Evolutionary conservation across 37 sponge, comb jelly and placozoan genomes (phyloP).

Genomic region (Agelas oroides): DNA sequence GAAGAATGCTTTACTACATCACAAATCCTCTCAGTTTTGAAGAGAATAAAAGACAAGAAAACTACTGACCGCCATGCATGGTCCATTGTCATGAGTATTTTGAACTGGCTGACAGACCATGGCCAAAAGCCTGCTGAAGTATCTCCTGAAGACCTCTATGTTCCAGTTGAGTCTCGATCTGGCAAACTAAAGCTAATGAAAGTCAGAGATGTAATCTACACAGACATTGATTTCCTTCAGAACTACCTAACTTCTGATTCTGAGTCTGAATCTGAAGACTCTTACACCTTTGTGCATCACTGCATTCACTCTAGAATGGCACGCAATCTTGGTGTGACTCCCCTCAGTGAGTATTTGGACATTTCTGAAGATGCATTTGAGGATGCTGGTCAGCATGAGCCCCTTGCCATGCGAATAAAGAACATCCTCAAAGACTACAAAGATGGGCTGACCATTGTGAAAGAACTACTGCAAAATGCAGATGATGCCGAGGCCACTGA

Average conservation of each 20-base stretch:
- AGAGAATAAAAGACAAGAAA: constrained; percentile 29
- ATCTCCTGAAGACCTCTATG: constrained; percentile 2
- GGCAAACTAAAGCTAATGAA: constrained; percentile 18
- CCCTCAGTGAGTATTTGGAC: constrained; percentile 47
- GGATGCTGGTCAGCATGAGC: constrained; percentile 74
- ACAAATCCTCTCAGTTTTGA: constrained; percentile 54
- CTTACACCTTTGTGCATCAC: constrained; percentile 33
- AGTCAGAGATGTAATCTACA: constrained; percentile 42
- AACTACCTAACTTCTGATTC: not conserved
- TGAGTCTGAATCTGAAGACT: not conserved
- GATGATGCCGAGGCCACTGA: constrained; percentile 88
- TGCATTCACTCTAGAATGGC: constrained; percentile 28
- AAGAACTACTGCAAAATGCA: constrained; percentile 87
- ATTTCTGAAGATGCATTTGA: constrained; percentile 67
- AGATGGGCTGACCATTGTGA: constrained; percentile 74
- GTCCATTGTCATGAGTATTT: constrained; percentile 43
- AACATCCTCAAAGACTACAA: constrained; percentile 80
- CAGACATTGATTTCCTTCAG: constrained; percentile 46
- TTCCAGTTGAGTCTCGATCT: constrained; percentile 42
- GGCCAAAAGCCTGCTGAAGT: not conserved
- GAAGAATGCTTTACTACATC: not conserved
- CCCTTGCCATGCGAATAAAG: constrained; percentile 64
- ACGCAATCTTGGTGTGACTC: constrained; percentile 24
- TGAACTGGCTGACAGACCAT: constrained; percentile 64
- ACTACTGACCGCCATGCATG: constrained; percentile 1